Percentiles rank a stretch among this genome's conserved stretches.
phyloP scores from a whole-genome alignment of 2,797 vertebrate species.

The Botia almorhae region DNA sequence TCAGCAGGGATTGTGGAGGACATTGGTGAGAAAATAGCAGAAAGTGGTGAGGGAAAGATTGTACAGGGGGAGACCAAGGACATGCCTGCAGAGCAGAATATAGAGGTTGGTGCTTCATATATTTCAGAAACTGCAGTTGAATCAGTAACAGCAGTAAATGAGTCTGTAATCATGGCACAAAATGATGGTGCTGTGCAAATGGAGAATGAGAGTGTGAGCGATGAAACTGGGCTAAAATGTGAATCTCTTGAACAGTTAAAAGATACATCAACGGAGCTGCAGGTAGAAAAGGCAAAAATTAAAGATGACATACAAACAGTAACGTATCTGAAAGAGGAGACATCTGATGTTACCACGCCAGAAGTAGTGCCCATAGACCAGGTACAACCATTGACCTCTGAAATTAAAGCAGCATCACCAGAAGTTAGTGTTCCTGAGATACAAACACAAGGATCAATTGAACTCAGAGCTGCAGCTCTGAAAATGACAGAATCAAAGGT shows the following conservation, averaged over 20 bases:
- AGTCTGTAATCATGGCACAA: background rate
- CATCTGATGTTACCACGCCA: background rate
- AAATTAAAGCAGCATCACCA: slow-evolving; percentile 34
- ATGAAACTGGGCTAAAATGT: slow-evolving; percentile 5
- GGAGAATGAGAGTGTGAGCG: background rate
- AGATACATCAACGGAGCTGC: slow-evolving; percentile 14
- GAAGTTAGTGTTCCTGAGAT: slow-evolving; percentile 35
- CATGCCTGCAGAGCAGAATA: no score
- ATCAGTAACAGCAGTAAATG: slow-evolving; percentile 10
- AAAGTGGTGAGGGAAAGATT: no score
- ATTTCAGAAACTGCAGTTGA: background rate
- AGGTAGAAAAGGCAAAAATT: slow-evolving; percentile 26
- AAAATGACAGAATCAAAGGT: slow-evolving; percentile 39
- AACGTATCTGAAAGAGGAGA: slow-evolving; percentile 7
- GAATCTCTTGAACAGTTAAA: slow-evolving; percentile 13
- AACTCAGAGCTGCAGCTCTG: slow-evolving; percentile 31
- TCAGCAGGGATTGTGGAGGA: no score
- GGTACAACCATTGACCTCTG: slow-evolving; percentile 19
- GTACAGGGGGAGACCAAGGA: no score
- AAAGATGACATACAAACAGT: slow-evolving; percentile 20
- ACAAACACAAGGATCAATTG: slow-evolving; percentile 46
- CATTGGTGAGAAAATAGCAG: no score
- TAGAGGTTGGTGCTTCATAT: no score
- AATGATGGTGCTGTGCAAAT: slow-evolving; percentile 3
- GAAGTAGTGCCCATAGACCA: slow-evolving; percentile 9